Evolutionary conservation across 1,140 invertebrate species (phyloP).

Genomic region (Marisa cornuarietis): DNA sequence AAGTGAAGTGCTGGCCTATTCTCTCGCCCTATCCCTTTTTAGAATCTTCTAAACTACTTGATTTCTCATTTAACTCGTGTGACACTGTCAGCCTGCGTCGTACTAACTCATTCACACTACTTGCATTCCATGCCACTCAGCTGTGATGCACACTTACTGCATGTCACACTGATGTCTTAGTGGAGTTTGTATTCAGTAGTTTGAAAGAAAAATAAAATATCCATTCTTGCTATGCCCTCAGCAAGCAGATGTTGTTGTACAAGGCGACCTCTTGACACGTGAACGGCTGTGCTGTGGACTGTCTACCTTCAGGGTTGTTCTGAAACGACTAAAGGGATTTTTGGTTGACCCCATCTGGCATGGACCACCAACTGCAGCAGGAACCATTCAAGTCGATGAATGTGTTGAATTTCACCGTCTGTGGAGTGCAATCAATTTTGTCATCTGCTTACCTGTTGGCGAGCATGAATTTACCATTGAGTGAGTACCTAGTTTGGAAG

Average conservation of each 20-base stretch:
- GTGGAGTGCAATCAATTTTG: constrained; percentile 99
- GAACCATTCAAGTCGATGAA: constrained; percentile 96
- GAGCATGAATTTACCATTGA: constrained; percentile 97
- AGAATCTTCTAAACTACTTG: no score
- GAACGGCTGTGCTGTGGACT: constrained; percentile 97
- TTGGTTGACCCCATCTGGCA: constrained; percentile 89
- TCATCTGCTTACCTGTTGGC: constrained; percentile 96
- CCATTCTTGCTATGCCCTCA: no score
- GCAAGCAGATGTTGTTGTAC: constrained; percentile 67
- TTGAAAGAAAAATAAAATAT: no score
- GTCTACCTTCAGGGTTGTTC: constrained; percentile 95
- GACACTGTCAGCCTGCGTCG: no score
- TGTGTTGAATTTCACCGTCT: constrained; percentile 97
- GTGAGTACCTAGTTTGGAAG: constrained; percentile 71
- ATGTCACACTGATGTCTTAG: no score
- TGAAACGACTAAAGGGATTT: constrained; percentile 85
- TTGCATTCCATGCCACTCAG: no score
- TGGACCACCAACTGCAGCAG: constrained; percentile 80
- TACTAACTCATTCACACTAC: no score
- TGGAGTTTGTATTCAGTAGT: no score
- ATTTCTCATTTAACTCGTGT: no score
- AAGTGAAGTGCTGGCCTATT: no score
- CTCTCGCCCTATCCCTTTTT: no score
- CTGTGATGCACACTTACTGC: no score
- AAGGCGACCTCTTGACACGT: constrained; percentile 94